Conservation (phyloP, 2,113 vertebrate genomes). For the Pomatorhinus ruficollis region DNA sequence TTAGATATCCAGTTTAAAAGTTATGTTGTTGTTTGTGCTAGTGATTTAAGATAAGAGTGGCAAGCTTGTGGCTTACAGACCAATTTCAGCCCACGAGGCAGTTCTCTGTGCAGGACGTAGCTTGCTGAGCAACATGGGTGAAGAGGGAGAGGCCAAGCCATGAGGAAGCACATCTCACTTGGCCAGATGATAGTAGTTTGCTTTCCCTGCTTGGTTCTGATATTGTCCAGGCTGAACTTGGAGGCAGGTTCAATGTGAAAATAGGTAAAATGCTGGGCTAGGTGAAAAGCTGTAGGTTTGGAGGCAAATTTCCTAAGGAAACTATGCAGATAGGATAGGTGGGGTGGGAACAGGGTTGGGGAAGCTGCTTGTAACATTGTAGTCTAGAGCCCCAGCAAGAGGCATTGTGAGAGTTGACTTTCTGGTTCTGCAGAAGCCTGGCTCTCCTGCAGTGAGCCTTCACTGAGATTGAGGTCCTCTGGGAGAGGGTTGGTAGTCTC, state of each 20-base stretch:
- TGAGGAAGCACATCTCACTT: background rate
- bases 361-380: background rate
- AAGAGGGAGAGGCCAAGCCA: background rate
- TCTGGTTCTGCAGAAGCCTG: background rate
- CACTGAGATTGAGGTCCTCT: background rate
- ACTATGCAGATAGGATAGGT: background rate
- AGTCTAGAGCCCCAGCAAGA: background rate
- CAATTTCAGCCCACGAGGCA: background rate
- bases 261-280: background rate
- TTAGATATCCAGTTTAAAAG: background rate
- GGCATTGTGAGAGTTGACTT: background rate
- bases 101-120: background rate
- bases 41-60: background rate
- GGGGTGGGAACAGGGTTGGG: background rate
- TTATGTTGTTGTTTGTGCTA: background rate
- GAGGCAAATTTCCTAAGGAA: background rate
- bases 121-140: background rate
- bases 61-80: background rate
- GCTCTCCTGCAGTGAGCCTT: background rate
- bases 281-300: background rate
- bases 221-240: background rate
- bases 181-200: background rate
- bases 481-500: background rate
- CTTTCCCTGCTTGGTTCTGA: background rate
- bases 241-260: background rate